Evolutionary conservation across 2,797 vertebrate genomes (phyloP).

Genomic region (Percopsis omiscomaycus): DNA sequence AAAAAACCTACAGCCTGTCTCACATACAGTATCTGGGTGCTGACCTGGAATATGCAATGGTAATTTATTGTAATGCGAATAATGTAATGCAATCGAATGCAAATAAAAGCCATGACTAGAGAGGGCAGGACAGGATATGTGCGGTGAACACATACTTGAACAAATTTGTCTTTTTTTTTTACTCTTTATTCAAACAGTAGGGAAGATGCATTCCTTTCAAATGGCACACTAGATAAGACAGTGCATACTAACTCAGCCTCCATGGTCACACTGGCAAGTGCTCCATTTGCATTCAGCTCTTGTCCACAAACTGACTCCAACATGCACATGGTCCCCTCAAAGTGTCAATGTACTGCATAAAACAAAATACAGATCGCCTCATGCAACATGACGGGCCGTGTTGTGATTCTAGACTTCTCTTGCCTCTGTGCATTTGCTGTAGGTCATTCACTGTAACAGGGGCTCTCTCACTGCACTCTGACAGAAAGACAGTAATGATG

Average conservation of each 20-base stretch:
- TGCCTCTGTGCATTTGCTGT: background rate
- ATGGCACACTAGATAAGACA: slow-evolving; percentile 41
- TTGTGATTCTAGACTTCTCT: slow-evolving; percentile 1
- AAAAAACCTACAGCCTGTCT: too few relatives aligned
- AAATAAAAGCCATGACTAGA: too few relatives aligned
- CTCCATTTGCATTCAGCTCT: slow-evolving; percentile 47
- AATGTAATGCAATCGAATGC: too few relatives aligned
- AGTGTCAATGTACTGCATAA: slow-evolving; percentile 27
- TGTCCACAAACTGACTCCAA: slow-evolving; percentile 24
- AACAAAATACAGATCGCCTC: slow-evolving; percentile 32
- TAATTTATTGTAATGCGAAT: too few relatives aligned
- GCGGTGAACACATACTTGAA: too few relatives aligned
- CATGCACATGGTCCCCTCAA: slow-evolving; percentile 32
- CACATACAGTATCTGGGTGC: too few relatives aligned
- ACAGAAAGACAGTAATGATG: background rate
- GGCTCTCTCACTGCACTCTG: slow-evolving; percentile 5
- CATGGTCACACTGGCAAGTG: slow-evolving; percentile 35
- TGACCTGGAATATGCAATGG: too few relatives aligned
- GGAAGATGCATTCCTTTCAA: slow-evolving; percentile 30
- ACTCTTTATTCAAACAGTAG: too few relatives aligned
- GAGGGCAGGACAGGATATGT: too few relatives aligned
- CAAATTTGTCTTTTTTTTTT: too few relatives aligned
- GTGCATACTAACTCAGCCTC: slow-evolving; percentile 9
- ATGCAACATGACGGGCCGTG: slow-evolving; percentile 17
- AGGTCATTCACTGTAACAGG: background rate